Percentiles rank a stretch among this genome's conserved stretches.
Evolutionary conservation across 1,140 invertebrate species (phyloP).

Genomic region (Orussus abietinus): DNA sequence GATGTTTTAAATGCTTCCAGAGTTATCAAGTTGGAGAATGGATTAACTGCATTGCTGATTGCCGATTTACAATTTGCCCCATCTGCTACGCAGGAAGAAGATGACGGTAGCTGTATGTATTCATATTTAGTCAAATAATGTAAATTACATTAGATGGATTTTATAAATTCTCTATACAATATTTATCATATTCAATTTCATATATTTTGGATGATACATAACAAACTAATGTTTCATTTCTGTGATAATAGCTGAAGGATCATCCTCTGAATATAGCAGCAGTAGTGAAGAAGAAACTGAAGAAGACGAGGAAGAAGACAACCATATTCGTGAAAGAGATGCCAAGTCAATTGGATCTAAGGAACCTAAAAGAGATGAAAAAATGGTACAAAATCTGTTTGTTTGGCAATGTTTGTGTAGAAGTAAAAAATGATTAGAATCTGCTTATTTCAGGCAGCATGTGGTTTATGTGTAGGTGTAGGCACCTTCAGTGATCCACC

Average conservation of each 20-base stretch:
- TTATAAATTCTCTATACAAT: not conserved
- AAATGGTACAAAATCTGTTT: slow-evolving; percentile 35
- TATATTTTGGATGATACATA: slow-evolving; percentile 7
- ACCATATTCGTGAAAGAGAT: slow-evolving; percentile 6
- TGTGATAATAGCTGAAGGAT: slow-evolving; percentile 26
- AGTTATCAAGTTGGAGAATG: slow-evolving; percentile 64
- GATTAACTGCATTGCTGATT: slow-evolving; percentile 64
- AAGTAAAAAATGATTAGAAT: slow-evolving; percentile 10
- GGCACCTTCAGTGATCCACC: slow-evolving; percentile 70
- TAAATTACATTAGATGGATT: slow-evolving; percentile 4
- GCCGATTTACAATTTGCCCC: slow-evolving; percentile 51
- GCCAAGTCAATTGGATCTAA: slow-evolving; percentile 20
- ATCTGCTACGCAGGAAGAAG: slow-evolving; percentile 12
- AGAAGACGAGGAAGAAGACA: slow-evolving; percentile 40
- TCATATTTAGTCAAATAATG: too few relatives aligned
- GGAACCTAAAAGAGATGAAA: slow-evolving; percentile 37
- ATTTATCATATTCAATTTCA: not conserved
- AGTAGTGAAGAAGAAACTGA: slow-evolving; percentile 15
- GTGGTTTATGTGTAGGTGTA: slow-evolving; percentile 66
- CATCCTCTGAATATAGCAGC: slow-evolving; percentile 28
- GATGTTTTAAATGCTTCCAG: slow-evolving; percentile 40
- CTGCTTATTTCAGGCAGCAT: slow-evolving; percentile 64
- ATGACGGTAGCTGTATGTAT: slow-evolving; percentile 12
- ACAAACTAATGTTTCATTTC: too few relatives aligned
- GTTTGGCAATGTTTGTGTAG: not conserved